Conservation (phyloP, 2,797 vertebrate genomes). For the Phalloptychus januarius region DNA sequence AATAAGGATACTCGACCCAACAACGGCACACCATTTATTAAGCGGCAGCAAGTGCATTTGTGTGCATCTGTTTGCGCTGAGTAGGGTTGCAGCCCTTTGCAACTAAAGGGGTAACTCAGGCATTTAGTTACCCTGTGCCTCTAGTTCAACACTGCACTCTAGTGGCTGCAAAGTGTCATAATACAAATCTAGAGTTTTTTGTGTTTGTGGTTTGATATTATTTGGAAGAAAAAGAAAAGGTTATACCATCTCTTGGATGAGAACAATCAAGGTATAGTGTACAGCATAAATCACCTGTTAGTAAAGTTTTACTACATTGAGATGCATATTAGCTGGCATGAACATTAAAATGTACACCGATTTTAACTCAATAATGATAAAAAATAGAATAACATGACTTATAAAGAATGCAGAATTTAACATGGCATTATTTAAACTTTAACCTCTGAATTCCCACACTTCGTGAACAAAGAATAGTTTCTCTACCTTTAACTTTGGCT, state of each 20-base stretch:
- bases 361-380: too few relatives aligned
- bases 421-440: too few relatives aligned
- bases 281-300: too few relatives aligned
- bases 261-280: too few relatives aligned
- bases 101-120: constrained; percentile 61
- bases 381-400: too few relatives aligned
- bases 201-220: background rate
- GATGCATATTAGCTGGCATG: too few relatives aligned
- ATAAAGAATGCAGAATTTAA: too few relatives aligned
- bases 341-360: too few relatives aligned
- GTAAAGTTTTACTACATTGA: too few relatives aligned
- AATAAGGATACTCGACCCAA: constrained; percentile 71
- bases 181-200: constrained; percentile 14
- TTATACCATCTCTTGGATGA: background rate
- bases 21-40: constrained; percentile 67
- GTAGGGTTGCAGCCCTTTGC: constrained; percentile 37
- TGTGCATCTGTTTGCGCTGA: constrained; percentile 6
- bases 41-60: constrained; percentile 32
- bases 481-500: too few relatives aligned
- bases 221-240: background rate
- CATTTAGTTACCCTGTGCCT: constrained; percentile 55
- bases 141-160: constrained; percentile 77
- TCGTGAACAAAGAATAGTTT: too few relatives aligned
- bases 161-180: constrained; percentile 52
- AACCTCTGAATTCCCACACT: too few relatives aligned